Percentiles rank a stretch among this genome's conserved stretches.
phyloP scores from a whole-genome alignment of 2,797 vertebrate species.

The Hapalemur alaotrensis region DNA sequence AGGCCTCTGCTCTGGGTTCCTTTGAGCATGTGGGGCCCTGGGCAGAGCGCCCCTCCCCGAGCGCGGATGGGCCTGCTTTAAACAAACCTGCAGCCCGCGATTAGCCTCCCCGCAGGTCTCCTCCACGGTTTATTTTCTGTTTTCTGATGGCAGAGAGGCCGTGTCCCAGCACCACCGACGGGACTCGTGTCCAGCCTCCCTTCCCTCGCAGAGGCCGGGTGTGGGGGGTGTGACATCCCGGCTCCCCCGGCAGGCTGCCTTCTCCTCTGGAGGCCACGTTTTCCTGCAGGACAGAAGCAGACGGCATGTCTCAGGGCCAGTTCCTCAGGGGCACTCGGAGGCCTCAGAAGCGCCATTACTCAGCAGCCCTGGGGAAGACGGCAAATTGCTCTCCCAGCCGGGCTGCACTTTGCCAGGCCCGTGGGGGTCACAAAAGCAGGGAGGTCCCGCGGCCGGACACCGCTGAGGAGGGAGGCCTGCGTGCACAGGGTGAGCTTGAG shows the following conservation, averaged over 20 bases:
- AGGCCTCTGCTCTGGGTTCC: fast-evolving
- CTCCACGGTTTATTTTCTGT: background rate
- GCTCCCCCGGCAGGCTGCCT: background rate
- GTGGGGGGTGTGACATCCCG: background rate
- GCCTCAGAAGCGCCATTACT: background rate
- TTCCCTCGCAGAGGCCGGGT: background rate
- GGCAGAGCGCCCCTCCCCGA: background rate
- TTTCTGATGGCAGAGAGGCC: background rate
- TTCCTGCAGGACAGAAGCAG: background rate
- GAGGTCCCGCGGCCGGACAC: fast-evolving
- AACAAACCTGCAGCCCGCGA: fast-evolving
- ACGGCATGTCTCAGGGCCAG: fast-evolving
- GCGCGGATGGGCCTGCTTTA: fast-evolving
- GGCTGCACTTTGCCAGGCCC: background rate
- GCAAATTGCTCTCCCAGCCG: too few relatives aligned
- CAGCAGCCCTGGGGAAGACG: background rate
- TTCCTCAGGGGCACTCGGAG: background rate
- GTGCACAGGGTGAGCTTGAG: background rate
- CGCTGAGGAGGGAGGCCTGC: background rate
- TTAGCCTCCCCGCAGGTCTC: fast-evolving
- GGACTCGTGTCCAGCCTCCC: background rate
- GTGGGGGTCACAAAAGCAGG: background rate
- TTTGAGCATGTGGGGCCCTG: fast-evolving
- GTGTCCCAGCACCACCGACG: background rate
- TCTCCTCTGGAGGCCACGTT: background rate